These are phyloP conservation scores for Hydractinia echinata DNA, from an alignment of 30 jellyfish, hydroid and myxozoan species.

Conservation along the genomic window DNA sequence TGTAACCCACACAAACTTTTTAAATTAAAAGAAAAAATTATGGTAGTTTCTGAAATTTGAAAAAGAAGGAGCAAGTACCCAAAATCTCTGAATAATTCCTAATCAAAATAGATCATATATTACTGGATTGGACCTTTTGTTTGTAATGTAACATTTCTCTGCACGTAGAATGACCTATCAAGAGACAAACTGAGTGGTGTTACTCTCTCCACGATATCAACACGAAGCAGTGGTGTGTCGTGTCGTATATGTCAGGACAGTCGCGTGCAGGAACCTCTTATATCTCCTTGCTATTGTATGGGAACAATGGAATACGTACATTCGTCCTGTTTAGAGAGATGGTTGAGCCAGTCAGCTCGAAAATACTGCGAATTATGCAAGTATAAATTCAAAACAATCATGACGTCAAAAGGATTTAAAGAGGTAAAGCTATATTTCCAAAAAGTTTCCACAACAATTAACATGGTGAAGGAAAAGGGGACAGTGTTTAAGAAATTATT, in stretches of 20 bases:
- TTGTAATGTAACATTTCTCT: too few relatives aligned
- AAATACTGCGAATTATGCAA: constrained; percentile 75
- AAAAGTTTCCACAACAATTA: background rate
- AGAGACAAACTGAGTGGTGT: background rate
- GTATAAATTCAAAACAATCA: constrained; percentile 46
- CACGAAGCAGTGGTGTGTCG: constrained; percentile 29
- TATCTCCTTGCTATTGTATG: constrained; percentile 72
- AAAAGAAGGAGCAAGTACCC: too few relatives aligned
- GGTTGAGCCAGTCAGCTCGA: constrained; percentile 78
- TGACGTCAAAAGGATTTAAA: constrained; percentile 1
- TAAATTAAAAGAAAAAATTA: too few relatives aligned
- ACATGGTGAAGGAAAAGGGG: too few relatives aligned
- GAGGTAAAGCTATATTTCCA: background rate
- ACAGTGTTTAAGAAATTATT: background rate
- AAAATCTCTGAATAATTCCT: too few relatives aligned
- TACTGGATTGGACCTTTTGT: too few relatives aligned
- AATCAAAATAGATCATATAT: too few relatives aligned
- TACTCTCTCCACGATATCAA: background rate
- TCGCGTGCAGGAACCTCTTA: constrained; percentile 36
- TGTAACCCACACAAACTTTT: too few relatives aligned
- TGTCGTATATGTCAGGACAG: constrained; percentile 87
- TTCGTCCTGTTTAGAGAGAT: constrained; percentile 65
- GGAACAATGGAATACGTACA: constrained; percentile 83
- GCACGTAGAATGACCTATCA: background rate
- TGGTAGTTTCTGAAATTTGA: too few relatives aligned